Evolutionary conservation across 2,888 invertebrate species (phyloP), one percentile per base, ranked within the genome.

Genomic region (Antheraea yamamai): DNA sequence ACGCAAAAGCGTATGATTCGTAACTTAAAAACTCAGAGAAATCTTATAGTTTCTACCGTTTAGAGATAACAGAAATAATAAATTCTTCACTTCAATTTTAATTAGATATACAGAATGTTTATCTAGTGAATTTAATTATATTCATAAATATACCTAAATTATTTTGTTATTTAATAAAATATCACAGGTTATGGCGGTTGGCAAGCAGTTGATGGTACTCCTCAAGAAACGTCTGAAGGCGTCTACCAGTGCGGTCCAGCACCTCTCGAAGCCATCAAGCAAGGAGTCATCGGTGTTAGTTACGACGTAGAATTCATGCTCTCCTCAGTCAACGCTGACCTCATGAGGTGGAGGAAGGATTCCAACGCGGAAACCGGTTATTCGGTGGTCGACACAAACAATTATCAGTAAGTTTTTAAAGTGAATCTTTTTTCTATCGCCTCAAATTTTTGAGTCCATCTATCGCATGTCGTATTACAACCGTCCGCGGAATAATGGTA

Each of bases 151-250:
- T 61, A 61, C 8, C 61, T 23, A n/a, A n/a, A 58, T 58, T 26
- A 23, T 58, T 72, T 35, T 16, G 4, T 61, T 70, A 16, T 52
- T 64, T 16, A 58, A 47, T 75, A 47, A 26, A 68, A 23, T 39
- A 35, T 20, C 7, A 66, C 79, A 95, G 97, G 97, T 18, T 98
- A 97, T 85, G 97, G 97, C 0, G 98, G 98, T n/a, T 98, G 98
- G 98, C 98, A 98, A 92, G 98, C 97, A 0, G 96, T 98, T 72
- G 98, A 98, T 85, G 96, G 98, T 0, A 98, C 98, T 0, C 98
- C 98, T 0, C 98, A 98, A 87, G 97, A 98, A 88, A 95, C 95
- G 0, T 97, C 97, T 7, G 96, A 96, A 61, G 96, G 96, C 0
- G 84, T 96, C 77, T 97, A 95, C 90, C 97, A 97, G 78, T 97